Conservation (phyloP, 2,113 vertebrate genomes). For the Corydoras sp. region DNA sequence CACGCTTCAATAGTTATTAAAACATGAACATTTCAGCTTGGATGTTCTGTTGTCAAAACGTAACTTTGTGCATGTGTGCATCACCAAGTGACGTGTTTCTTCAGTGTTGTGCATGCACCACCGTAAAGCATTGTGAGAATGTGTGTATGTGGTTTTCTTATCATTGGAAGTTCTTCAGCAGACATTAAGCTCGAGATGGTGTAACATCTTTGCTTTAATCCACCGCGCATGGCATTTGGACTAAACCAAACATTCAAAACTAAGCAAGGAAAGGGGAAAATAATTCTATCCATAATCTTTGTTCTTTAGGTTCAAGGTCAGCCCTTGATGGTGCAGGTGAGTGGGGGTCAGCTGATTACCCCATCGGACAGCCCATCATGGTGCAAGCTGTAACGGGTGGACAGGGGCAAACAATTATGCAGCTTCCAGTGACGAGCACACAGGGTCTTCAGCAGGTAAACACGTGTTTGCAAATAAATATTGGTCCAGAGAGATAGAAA, state of each 20-base stretch:
- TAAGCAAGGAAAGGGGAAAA: neutral
- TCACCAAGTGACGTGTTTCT: neutral
- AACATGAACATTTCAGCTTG: neutral
- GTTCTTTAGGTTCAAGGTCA: conserved; percentile 84
- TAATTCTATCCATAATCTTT: neutral
- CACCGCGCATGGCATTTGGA: neutral
- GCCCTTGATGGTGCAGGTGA: conserved; percentile 97
- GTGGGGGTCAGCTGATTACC: conserved; percentile 96
- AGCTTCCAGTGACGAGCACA: conserved; percentile 89
- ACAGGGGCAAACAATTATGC: conserved; percentile 97
- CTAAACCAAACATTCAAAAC: neutral
- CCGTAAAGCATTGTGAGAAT: no score
- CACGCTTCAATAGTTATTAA: neutral
- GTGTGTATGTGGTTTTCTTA: no score
- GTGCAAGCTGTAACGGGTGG: conserved; percentile 93
- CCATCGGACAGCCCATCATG: conserved; percentile 98
- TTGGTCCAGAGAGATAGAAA: no score
- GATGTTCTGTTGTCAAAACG: neutral
- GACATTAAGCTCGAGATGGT: neutral
- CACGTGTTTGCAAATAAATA: neutral
- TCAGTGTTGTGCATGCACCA: neutral
- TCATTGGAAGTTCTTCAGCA: neutral
- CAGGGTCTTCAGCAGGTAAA: conserved; percentile 94
- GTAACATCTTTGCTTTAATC: neutral
- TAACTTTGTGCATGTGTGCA: neutral